A percentile compares a stretch with the other conserved stretches of the same genome.
These are phyloP conservation scores for Anthopleura sola DNA, from an alignment of 64 coral and sea anemone species.

Conservation along the genomic window DNA sequence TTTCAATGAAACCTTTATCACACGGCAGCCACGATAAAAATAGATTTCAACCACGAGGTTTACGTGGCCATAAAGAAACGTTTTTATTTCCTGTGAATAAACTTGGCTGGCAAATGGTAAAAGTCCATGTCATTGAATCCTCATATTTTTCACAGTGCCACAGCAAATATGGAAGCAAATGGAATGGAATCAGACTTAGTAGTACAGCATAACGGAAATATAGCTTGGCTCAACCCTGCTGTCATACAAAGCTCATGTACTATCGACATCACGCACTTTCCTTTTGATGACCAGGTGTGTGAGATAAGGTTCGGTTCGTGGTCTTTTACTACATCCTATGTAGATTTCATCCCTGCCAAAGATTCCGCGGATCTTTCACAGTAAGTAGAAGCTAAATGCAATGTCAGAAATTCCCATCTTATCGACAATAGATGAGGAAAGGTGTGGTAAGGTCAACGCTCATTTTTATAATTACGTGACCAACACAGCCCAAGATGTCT, in stretches of 20 bases:
- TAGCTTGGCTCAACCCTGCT: constrained; percentile 53
- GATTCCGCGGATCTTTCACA: constrained; percentile 32
- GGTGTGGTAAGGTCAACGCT: no score
- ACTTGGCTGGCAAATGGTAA: not conserved
- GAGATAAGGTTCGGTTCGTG: constrained; percentile 49
- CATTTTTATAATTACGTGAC: no score
- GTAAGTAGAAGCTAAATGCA: constrained; percentile 30
- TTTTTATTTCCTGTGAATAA: no score
- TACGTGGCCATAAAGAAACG: no score
- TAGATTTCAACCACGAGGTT: no score
- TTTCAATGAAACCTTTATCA: no score
- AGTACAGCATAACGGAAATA: constrained; percentile 33
- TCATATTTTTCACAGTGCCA: constrained; percentile 24
- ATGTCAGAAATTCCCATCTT: no score
- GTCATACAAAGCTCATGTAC: constrained; percentile 58
- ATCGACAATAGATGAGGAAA: no score
- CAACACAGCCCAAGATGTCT: no score
- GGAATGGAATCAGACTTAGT: constrained; percentile 20
- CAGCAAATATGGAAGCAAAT: constrained; percentile 17
- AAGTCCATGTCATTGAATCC: not conserved
- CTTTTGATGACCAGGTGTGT: constrained; percentile 70
- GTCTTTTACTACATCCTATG: constrained; percentile 34
- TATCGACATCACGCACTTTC: constrained; percentile 71
- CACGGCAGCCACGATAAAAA: no score
- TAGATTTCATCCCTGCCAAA: constrained; percentile 29